A percentile compares a stretch with the other conserved stretches of the same genome.
These are phyloP conservation scores for Propithecus coquereli DNA, from an alignment of 2,113 vertebrate genomes.

Conservation along the genomic window DNA sequence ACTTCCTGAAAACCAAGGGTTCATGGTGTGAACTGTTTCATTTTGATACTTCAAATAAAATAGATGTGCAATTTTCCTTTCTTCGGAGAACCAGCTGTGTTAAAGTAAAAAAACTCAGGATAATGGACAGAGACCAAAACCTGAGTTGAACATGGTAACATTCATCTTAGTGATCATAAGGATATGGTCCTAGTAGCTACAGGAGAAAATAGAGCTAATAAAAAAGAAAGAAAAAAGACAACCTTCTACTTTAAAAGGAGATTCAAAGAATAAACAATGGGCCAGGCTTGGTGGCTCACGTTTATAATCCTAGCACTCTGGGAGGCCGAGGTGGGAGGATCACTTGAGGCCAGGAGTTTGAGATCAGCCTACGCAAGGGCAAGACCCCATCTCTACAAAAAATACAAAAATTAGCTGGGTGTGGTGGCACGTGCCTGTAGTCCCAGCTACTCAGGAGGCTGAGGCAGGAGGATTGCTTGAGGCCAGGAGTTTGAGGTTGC, in stretches of 20 bases:
- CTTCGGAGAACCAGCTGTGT: not conserved
- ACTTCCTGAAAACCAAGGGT: not conserved
- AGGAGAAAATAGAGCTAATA: rapidly evolving
- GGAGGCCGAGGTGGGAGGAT: too few species aligned
- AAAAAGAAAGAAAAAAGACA: not conserved
- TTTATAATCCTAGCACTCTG: too few species aligned
- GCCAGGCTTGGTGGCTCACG: too few species aligned
- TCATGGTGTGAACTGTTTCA: not conserved
- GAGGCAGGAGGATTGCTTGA: too few species aligned
- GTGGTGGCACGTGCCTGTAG: too few species aligned
- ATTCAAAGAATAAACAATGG: not conserved
- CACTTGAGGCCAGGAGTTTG: too few species aligned
- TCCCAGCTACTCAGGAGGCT: too few species aligned
- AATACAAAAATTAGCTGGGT: too few species aligned
- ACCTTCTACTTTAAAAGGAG: not conserved
- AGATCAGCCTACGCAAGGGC: too few species aligned
- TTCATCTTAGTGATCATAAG: not conserved
- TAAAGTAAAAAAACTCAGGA: not conserved
- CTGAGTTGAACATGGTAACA: not conserved
- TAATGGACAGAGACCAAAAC: not conserved
- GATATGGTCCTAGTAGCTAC: not conserved
- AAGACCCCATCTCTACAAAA: too few species aligned
- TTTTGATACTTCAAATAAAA: not conserved
- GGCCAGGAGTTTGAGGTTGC: too few species aligned
- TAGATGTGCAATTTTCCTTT: not conserved